Base-by-base conservation (phyloP, 2,888 invertebrate genomes). In the Pyrrhia umbra region DNA sequence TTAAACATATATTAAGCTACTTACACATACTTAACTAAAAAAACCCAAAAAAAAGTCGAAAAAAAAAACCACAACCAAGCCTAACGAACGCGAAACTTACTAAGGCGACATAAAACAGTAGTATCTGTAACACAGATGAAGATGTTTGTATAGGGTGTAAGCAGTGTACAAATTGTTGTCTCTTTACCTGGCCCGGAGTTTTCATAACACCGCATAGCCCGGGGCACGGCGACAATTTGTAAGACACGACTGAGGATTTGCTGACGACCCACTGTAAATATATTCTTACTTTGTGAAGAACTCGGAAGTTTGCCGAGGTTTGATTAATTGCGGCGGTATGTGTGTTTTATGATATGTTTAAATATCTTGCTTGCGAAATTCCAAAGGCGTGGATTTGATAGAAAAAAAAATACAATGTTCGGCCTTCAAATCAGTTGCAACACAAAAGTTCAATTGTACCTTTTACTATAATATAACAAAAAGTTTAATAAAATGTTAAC, bases 131-230 rank as follows among this genome's bases (percentile, higher is more conserved):
- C 81, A 85, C 70, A 88, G 89, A 90, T 91, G 91, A 90, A 88
- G 82, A 89, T 92, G 90, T 93, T 93, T 92, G 90, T 92, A 90
- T 89, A 88, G 87, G 81, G 85, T 88, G 88, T 92, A 92, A 92
- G 88, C 91, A 87, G 85, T 79, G 88, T 87, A 91, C 92, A 94
- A 94, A 93, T 93, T 94, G 93, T 93, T 94, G 92, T 80, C 84
- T 88, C 88, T 87, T 88, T 92, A 92, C 93, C 93, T 94, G 83
- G 84, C 84, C 80, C 79, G 73, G 82, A 86, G 92, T 92, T 92
- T 91, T 92, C 93, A 92, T 93, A 92, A 93, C 90, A 88, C 82
- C 73, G 75, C 84, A 85, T 87, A 82, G 91, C 93, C 92, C 84
- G 86, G 77, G 91, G 93, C 92, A 80, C 72, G 79, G 83, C 80